phyloP scores from a whole-genome alignment of 2,888 invertebrate species.

The Gerris lacustris region DNA sequence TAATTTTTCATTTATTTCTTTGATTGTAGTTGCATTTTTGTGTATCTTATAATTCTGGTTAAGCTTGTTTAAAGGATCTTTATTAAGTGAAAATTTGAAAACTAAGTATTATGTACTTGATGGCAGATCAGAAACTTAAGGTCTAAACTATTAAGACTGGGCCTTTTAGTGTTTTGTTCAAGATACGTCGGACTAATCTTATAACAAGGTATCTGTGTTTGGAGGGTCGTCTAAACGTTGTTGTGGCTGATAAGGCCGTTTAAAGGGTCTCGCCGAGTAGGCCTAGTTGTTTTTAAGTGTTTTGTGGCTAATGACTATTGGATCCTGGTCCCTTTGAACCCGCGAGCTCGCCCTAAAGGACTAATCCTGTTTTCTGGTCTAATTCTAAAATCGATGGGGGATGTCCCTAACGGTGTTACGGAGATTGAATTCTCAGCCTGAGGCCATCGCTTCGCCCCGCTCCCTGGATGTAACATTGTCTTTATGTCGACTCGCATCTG shows the following conservation, averaged over 20 bases:
- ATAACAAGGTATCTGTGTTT: constrained; percentile 3
- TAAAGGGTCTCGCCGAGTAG: neutral
- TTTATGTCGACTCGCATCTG: neutral
- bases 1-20: too few species aligned
- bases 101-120: too few species aligned
- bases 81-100: too few species aligned
- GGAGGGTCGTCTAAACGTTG: neutral
- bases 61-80: too few species aligned
- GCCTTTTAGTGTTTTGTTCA: too few species aligned
- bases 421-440: neutral
- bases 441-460: too few species aligned
- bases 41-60: too few species aligned
- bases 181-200: neutral
- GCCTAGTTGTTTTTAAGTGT: constrained; percentile 1
- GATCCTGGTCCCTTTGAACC: neutral
- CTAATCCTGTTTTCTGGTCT: constrained; percentile 3
- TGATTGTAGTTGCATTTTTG: too few species aligned
- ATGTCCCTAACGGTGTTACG: constrained; percentile 2
- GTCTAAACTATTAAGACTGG: too few species aligned
- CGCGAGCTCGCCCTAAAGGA: neutral
- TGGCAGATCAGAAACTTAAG: too few species aligned
- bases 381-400: constrained; percentile 3
- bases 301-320: constrained; percentile 3
- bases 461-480: too few species aligned
- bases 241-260: neutral